These are phyloP conservation scores for Ylistrum balloti DNA, from an alignment of 1,140 invertebrate species.

Conservation along the genomic window DNA sequence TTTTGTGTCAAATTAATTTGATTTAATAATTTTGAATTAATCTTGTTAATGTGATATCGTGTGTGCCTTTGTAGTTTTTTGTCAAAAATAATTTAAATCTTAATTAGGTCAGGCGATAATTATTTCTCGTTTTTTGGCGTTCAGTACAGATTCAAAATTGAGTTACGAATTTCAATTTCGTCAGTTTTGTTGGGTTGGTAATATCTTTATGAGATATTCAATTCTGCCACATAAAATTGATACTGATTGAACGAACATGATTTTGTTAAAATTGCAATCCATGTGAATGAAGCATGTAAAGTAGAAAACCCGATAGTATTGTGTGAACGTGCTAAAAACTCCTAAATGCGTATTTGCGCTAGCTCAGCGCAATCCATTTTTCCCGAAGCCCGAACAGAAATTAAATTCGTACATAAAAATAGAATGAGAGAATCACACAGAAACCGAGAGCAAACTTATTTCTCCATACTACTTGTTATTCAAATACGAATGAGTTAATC, in stretches of 20 bases:
- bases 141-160: background rate
- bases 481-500: too few relatives aligned
- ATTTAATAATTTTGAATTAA: constrained; percentile 37
- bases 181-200: background rate
- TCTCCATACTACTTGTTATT: too few relatives aligned
- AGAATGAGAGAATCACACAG: too few relatives aligned
- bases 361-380: too few relatives aligned
- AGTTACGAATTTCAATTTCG: constrained; percentile 34
- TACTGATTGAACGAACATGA: background rate
- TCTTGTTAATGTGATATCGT: background rate
- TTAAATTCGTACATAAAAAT: too few relatives aligned
- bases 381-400: too few relatives aligned
- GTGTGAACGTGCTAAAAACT: background rate
- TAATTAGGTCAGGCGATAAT: constrained; percentile 34
- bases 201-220: background rate
- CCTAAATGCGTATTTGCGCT: background rate
- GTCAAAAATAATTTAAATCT: constrained; percentile 12
- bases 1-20: constrained; percentile 21
- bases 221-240: background rate
- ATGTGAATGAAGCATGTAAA: background rate
- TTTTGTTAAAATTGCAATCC: background rate
- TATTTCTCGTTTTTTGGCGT: constrained; percentile 4
- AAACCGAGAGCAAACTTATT: too few relatives aligned
- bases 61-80: constrained; percentile 2
- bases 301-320: too few relatives aligned